These are phyloP conservation scores for Incurvaria masculella DNA, from an alignment of 2,888 invertebrate genomes.

Conservation along the genomic window DNA sequence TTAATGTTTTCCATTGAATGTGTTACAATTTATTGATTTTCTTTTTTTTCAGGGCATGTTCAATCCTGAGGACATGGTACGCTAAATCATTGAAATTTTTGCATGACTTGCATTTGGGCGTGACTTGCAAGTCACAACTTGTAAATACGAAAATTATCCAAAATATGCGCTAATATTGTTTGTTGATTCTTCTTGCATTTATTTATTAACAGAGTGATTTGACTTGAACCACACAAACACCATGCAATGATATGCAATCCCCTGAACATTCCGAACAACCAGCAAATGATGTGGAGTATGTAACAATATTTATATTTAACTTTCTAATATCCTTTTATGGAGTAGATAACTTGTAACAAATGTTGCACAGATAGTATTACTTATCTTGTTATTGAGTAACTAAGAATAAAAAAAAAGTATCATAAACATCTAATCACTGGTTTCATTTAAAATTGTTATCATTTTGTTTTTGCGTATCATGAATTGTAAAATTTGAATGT, in stretches of 20 bases:
- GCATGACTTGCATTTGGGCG: conserved; percentile 29
- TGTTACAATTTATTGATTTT: conserved; percentile 13
- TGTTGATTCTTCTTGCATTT: neutral
- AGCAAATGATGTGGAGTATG: neutral
- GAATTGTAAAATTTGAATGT: too few relatives aligned
- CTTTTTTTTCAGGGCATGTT: conserved; percentile 76
- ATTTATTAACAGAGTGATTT: too few relatives aligned
- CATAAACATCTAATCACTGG: too few relatives aligned
- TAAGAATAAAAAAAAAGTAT: neutral
- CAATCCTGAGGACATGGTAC: conserved; percentile 79
- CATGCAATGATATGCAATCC: neutral
- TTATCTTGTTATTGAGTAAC: neutral
- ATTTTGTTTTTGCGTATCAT: too few relatives aligned
- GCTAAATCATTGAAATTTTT: conserved; percentile 33
- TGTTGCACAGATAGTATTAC: neutral
- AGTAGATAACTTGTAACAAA: neutral
- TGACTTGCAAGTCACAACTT: neutral
- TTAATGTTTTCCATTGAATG: conserved; percentile 1
- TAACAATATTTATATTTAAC: neutral
- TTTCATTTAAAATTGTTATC: too few relatives aligned
- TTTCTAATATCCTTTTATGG: neutral
- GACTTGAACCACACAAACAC: too few relatives aligned
- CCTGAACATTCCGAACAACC: neutral
- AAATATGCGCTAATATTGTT: neutral
- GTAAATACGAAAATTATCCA: neutral